Conservation (phyloP, 2,888 invertebrate species). For the Leptothorax acervorum region DNA sequence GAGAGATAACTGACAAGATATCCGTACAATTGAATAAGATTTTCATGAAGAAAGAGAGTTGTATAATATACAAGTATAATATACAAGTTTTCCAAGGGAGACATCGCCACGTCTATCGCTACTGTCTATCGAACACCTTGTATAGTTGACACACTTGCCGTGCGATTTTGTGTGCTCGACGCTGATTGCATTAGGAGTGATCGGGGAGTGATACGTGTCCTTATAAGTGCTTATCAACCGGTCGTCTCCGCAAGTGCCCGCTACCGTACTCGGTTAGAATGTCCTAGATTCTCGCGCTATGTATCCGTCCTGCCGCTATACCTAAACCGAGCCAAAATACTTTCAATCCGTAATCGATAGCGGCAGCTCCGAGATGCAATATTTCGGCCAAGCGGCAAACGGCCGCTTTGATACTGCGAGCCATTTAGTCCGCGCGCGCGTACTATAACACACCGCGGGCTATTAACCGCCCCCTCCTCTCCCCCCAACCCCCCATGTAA, state of each 20-base stretch:
- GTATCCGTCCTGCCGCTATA: not conserved
- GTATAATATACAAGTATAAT: not conserved
- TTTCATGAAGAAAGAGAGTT: not conserved
- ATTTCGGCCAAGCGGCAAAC: constrained; percentile 35
- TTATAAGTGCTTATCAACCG: constrained; percentile 48
- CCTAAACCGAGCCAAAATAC: constrained; percentile 35
- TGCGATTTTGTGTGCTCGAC: constrained; percentile 16
- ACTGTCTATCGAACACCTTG: not conserved
- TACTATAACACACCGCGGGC: constrained; percentile 4
- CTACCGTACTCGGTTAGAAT: constrained; percentile 31
- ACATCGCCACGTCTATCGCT: not conserved
- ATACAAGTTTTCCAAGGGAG: not conserved
- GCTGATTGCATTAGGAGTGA: constrained; percentile 15
- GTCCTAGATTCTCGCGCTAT: constrained; percentile 32
- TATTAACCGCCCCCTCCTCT: not conserved
- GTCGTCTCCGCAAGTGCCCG: constrained; percentile 5
- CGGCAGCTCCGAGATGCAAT: constrained; percentile 15
- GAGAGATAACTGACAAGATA: not conserved
- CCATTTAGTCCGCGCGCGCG: constrained; percentile 33
- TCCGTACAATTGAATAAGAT: not conserved
- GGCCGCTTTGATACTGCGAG: constrained; percentile 23
- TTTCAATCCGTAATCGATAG: constrained; percentile 50
- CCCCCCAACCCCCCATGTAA: not conserved
- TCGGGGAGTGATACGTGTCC: constrained; percentile 17
- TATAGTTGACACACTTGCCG: not conserved